These are phyloP conservation scores for Danio kyathit DNA, from an alignment of 2,797 vertebrate species.

Conservation along the genomic window DNA sequence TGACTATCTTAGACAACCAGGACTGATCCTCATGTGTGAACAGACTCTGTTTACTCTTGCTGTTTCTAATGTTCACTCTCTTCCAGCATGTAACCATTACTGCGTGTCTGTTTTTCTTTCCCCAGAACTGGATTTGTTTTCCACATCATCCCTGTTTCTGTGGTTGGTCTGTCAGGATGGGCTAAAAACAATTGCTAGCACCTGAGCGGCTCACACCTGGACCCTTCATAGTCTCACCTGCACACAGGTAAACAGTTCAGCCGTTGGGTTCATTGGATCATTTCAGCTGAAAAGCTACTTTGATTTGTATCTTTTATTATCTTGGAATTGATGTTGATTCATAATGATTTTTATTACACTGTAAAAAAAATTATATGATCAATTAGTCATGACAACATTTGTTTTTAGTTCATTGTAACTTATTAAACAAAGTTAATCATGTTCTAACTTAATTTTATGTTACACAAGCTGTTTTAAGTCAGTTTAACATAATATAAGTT, in stretches of 20 bases:
- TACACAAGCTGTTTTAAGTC: no score
- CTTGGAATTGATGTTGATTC: not conserved
- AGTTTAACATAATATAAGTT: no score
- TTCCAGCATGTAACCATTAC: not conserved
- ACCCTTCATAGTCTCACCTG: slow-evolving; percentile 37
- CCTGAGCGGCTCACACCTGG: slow-evolving; percentile 29
- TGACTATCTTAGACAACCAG: not conserved
- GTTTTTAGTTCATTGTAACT: no score
- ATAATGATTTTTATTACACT: not conserved
- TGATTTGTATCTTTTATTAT: not conserved
- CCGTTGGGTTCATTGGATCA: no score
- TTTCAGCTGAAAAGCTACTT: not conserved
- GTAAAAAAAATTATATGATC: no score
- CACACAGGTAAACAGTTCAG: slow-evolving; percentile 42
- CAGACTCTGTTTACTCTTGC: slow-evolving; percentile 6
- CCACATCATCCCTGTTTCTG: not conserved
- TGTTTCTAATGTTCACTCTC: slow-evolving; percentile 1
- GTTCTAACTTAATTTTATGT: no score
- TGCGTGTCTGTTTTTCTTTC: not conserved
- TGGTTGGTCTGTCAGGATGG: slow-evolving; percentile 49
- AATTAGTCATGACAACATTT: no score
- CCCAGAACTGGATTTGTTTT: not conserved
- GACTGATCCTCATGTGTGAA: not conserved
- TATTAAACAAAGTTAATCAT: no score
- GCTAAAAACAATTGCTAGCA: slow-evolving; percentile 52